A percentile compares a stretch with the other conserved stretches of the same genome.
Evolutionary conservation across 2,797 vertebrate species (phyloP).

Genomic region (Chelmon rostratus): DNA sequence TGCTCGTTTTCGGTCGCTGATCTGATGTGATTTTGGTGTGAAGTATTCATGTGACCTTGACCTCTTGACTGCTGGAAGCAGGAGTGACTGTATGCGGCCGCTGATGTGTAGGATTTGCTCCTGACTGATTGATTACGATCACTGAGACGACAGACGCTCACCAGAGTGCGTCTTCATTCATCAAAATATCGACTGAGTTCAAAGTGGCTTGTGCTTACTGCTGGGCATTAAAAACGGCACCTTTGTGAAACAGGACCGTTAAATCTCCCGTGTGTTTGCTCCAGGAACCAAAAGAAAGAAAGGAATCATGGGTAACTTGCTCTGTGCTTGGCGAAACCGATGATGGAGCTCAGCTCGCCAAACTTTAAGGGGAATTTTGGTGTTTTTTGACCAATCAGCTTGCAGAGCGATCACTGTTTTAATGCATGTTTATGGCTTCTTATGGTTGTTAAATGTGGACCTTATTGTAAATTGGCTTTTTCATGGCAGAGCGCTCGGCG

Average conservation of each 20-base stretch:
- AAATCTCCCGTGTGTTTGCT: background rate
- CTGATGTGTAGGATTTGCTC: too few species aligned
- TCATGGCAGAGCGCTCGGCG: conserved; percentile 22
- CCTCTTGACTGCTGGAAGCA: too few species aligned
- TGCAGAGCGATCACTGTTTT: background rate
- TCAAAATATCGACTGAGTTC: background rate
- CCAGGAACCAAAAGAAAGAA: background rate
- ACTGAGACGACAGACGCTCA: background rate
- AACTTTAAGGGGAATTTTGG: background rate
- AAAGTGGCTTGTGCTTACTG: background rate
- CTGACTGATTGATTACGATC: too few species aligned
- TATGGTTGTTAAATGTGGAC: conserved; percentile 22
- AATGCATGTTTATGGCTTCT: conserved; percentile 21
- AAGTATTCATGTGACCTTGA: too few species aligned
- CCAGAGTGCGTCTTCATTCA: background rate
- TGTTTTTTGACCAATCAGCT: conserved; percentile 16
- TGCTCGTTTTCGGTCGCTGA: too few species aligned
- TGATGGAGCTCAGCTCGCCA: background rate
- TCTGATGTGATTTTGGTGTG: too few species aligned
- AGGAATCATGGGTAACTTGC: background rate
- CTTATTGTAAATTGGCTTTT: conserved; percentile 33
- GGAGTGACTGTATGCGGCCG: too few species aligned
- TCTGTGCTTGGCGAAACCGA: background rate
- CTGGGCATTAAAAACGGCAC: background rate
- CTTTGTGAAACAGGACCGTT: background rate